Base-by-base conservation (phyloP, 2,888 invertebrate genomes). In the Melanotus villosus region DNA sequence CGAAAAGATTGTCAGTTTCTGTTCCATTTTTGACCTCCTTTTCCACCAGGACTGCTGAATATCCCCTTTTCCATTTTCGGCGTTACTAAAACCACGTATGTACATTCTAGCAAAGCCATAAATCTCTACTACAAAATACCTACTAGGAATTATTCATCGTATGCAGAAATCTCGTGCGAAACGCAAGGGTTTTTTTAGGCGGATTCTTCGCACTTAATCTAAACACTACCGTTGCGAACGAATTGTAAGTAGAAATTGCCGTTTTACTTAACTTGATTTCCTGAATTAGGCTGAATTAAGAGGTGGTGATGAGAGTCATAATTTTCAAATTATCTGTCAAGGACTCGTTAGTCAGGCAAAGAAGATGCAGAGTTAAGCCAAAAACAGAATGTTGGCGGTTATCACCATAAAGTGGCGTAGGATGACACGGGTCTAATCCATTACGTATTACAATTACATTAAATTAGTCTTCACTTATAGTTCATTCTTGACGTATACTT, bases 1-100 rank as follows among this genome's bases (percentile, higher is more conserved):
- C 18, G 74, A 68, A 45, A 73, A 63, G 47, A 73, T 50, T 43
- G 69, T 38, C 54, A 74, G 70, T 23, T 73, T 75, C 41, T 72
- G 74, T 68, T 75, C 77, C 75, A 77, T 73, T 62, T 59, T 65
- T 21, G 73, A 73, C 41, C 73, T 57, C 23, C 62, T 52, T 57
- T 67, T 68, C 75, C 73, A 73, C 72, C 75, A 75, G 14, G 72
- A 69, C 26, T 45, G 43, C 47, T 52, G 57, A 12, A 23, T 45
- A 43, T 68, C 68, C 10, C 52, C 68, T 41, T 68, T 68, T 36
- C 36, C 68, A 54, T 68, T 64, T 43, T 68, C 64, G 21, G 59
- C 43, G 21, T 68, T 64, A 54, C 68, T 68, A 19, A 34, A 68
- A 64, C 34, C 56, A 23, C 56, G 32, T 19, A 38, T 36, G 18